These are phyloP conservation scores for Pheosia tremula DNA, from an alignment of 2,888 invertebrate species.

Conservation along the genomic window DNA sequence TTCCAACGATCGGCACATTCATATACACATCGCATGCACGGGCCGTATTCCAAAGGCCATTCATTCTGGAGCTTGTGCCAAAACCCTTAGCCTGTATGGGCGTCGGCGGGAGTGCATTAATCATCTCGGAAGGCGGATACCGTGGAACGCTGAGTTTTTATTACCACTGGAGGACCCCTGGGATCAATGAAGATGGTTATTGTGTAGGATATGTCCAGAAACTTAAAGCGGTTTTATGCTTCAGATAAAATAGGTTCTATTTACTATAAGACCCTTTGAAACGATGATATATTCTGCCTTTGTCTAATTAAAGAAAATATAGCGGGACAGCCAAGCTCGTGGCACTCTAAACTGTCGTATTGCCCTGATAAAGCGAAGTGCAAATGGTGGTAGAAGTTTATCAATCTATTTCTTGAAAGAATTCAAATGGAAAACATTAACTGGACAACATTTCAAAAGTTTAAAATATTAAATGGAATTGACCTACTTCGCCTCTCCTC, in stretches of 20 bases:
- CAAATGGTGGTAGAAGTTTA: too few species aligned
- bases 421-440: background rate
- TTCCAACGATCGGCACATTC: background rate
- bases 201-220: constrained; percentile 1
- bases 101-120: constrained; percentile 43
- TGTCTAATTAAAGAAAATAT: too few species aligned
- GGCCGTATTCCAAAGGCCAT: background rate
- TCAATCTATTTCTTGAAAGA: too few species aligned
- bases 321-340: too few species aligned
- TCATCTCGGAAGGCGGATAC: constrained; percentile 41
- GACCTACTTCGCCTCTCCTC: background rate
- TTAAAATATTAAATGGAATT: background rate
- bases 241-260: too few species aligned
- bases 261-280: too few species aligned
- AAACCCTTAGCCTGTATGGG: constrained; percentile 39
- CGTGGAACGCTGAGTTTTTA: constrained; percentile 38
- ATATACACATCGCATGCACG: background rate
- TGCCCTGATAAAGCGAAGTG: too few species aligned
- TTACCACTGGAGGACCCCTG: constrained; percentile 40
- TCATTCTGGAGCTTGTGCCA: constrained; percentile 1
- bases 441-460: background rate
- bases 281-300: too few species aligned
- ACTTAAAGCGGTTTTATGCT: background rate
- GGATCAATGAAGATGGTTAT: constrained; percentile 34
- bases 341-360: too few species aligned